phyloP scores from a whole-genome alignment of 2,797 vertebrate species.

The Botia almorhae region DNA sequence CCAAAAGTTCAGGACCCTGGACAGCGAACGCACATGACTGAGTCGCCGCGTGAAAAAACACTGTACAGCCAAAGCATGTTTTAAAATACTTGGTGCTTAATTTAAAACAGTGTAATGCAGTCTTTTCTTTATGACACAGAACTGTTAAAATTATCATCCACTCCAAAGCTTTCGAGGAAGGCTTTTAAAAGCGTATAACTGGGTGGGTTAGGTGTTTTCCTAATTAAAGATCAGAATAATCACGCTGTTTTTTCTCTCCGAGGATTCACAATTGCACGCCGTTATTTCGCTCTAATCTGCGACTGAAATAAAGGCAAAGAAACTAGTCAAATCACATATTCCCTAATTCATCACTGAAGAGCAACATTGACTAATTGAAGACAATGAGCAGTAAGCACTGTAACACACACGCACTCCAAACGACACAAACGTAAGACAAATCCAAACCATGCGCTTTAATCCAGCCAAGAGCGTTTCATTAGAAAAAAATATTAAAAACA shows the following conservation, averaged over 20 bases:
- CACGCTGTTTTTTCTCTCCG: slow-evolving; percentile 41
- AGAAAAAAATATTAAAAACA: neutral
- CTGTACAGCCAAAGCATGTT: neutral
- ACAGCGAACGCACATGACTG: slow-evolving; percentile 28
- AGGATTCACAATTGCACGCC: slow-evolving; percentile 65
- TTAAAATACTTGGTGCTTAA: neutral
- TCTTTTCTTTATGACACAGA: too few species aligned
- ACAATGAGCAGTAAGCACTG: slow-evolving; percentile 32
- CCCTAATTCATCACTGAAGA: neutral
- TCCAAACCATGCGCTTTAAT: slow-evolving; percentile 12
- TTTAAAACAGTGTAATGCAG: neutral
- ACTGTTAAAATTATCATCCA: too few species aligned
- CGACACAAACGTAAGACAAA: slow-evolving; percentile 1
- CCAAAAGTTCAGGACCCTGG: slow-evolving; percentile 41
- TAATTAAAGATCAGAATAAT: slow-evolving; percentile 66
- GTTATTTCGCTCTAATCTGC: slow-evolving; percentile 70
- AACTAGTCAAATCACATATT: slow-evolving; percentile 50
- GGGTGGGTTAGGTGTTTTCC: slow-evolving; percentile 50
- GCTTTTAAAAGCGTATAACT: slow-evolving; percentile 58
- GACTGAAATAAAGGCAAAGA: slow-evolving; percentile 65
- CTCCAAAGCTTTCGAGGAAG: too few species aligned
- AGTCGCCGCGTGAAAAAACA: too few species aligned
- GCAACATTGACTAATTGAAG: slow-evolving; percentile 36
- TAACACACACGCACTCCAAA: neutral
- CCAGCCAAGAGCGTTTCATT: neutral